Evolutionary conservation across 2,888 invertebrate species (phyloP), one percentile per base, ranked within the genome.

Genomic region (Bimastos eiseni): DNA sequence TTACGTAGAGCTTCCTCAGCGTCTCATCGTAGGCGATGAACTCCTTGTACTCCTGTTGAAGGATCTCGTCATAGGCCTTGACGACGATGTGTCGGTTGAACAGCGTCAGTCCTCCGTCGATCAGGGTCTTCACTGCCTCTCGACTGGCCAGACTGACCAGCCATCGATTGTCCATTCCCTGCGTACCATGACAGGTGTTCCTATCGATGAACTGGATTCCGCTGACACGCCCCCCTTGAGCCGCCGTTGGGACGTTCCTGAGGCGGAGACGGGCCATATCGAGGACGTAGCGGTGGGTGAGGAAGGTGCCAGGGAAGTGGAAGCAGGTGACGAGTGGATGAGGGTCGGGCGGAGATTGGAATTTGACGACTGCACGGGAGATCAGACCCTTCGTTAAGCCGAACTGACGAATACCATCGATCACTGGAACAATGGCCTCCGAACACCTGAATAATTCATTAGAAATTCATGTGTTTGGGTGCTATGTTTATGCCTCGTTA

Each of bases 231-330:
- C 17, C 13, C 17, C n/a, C n/a, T n/a, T n/a, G n/a, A n/a, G 41
- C 13, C 41, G 41, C 41, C 41, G 41, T 13, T 41, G 41, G 41
- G 41, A 41, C 41, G 15, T 41, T 17, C 41, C 17, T 41, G 41
- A 41, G 41, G 41, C 13, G 15, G 41, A 11, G 41, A n/a, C 37
- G 90, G 49, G 91, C 90, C 90, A 92, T 92, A 36, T 91, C 92
- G 24, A 92, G 55, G 34, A 92, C 91, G 90, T 92, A 92, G 19
- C 90, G 90, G 90, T 92, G 92, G 30, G 92, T 91, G 83, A 92
- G 90, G 90, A 92, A 92, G 36, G 91, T 91, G 24, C 90, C 90
- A 11, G 92, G 91, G 89, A 92, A 92, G 88, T 91, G 91, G 90
- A 92, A 91, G 86, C 91, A 92, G 37, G 89, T 36, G 30, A 90